phyloP scores from a whole-genome alignment of 2,113 vertebrate species.

The Gambusia holbrooki region DNA sequence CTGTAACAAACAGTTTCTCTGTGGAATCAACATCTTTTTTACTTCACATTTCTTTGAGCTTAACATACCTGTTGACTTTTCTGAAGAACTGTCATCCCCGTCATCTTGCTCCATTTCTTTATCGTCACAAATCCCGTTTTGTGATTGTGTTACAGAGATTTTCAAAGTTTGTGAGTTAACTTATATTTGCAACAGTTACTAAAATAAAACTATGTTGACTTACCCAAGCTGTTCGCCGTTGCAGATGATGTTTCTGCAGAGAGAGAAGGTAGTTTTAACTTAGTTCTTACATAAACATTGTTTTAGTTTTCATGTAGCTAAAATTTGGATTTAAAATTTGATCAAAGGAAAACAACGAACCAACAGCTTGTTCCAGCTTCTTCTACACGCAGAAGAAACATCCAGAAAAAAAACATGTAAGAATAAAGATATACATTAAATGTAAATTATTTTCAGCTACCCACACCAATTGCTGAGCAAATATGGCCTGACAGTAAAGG shows the following conservation, averaged over 20 bases:
- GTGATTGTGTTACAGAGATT: too few relatives aligned
- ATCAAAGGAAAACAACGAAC: not conserved
- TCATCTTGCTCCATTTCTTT: not conserved
- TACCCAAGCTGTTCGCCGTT: not conserved
- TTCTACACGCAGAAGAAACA: not conserved
- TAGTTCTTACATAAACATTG: not conserved
- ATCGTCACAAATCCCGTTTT: too few relatives aligned
- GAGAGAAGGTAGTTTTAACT: not conserved
- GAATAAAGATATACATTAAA: too few relatives aligned
- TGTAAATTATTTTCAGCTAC: not conserved
- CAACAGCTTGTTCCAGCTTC: not conserved
- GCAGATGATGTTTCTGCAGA: not conserved
- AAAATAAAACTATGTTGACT: not conserved
- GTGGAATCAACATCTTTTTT: not conserved
- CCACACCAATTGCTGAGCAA: not conserved
- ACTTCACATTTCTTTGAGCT: not conserved
- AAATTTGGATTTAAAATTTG: not conserved
- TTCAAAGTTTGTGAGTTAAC: not conserved
- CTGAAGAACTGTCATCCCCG: not conserved
- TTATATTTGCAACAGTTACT: not conserved
- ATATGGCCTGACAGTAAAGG: not conserved
- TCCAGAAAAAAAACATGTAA: not conserved
- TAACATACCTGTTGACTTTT: not conserved
- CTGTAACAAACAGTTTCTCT: not conserved
- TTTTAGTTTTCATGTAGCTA: not conserved